phyloP scores from a whole-genome alignment of 2,113 vertebrate species.

The Nothoprocta pentlandii region DNA sequence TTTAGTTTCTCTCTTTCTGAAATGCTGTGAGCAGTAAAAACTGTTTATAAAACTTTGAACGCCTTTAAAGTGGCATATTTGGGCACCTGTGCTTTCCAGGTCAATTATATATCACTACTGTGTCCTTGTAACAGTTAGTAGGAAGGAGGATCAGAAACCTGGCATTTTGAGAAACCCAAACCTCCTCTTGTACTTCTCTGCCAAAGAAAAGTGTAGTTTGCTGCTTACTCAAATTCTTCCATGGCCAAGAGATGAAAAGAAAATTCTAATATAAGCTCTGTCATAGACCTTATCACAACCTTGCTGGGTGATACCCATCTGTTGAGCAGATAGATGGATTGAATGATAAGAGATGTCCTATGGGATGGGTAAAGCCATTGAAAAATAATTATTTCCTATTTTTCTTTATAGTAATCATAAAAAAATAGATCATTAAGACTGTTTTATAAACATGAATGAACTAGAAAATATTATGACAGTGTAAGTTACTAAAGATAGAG shows the following conservation, averaged over 20 bases:
- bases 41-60: not conserved
- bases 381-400: slow-evolving; percentile 45
- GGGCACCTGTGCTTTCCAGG: not conserved
- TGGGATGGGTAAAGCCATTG: slow-evolving; percentile 30
- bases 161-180: not conserved
- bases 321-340: slow-evolving; percentile 39
- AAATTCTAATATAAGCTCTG: not conserved
- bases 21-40: not conserved
- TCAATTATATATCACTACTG: not conserved
- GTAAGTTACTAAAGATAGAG: slow-evolving; percentile 78
- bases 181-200: not conserved
- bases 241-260: slow-evolving; percentile 1
- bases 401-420: slow-evolving; percentile 66
- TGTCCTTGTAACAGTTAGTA: not conserved
- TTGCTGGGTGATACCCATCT: slow-evolving; percentile 51
- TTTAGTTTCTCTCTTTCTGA: not conserved
- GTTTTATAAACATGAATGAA: slow-evolving; percentile 75
- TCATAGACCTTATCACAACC: slow-evolving; percentile 24
- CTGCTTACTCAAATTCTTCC: slow-evolving; percentile 2
- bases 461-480: slow-evolving; percentile 76
- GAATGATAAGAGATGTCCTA: slow-evolving; percentile 30
- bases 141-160: not conserved
- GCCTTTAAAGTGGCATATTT: not conserved
- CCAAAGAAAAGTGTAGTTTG: not conserved
- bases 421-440: slow-evolving; percentile 73